Base-by-base conservation (phyloP, 2,888 invertebrate species). In the Pollenia angustigena region DNA sequence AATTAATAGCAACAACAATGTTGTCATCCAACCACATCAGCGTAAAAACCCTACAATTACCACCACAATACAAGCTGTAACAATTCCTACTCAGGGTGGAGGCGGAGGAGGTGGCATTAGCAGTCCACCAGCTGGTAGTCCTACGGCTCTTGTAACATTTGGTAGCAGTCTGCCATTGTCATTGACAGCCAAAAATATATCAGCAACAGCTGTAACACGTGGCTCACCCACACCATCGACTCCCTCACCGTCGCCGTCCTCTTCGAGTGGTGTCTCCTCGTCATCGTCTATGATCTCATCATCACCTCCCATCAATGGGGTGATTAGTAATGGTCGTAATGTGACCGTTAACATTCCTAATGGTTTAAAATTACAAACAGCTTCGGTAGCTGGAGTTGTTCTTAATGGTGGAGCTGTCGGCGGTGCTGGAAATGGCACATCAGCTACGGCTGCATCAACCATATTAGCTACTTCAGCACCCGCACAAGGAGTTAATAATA, bases 161-260 rank as follows among this genome's bases (percentile, higher is more conserved):
- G 87, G 83, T 66, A 84, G 88, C 76, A 88, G 84, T 76, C 88
- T 90, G 88, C 91, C 91, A 71, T 88, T 91, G 44, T 90, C 91
- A 7, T 87, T 91, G 88, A 91, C 91, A 60, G 90, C 91, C 72
- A 91, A 91, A 87, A 90, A 90, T 82, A 90, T 90, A 75, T 90
- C 91, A 81, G 91, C 90, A 11, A 90, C 89, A 64, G 90, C 91
- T 69, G 88, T 91, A 46, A 92, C 91, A 48, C 91, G 92, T 75
- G 91, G 91, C 62, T 93, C 93, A 40, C 93, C 93, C 44, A 92
- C 93, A 72, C 93, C 93, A 76, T 93, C 93, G 85, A 92, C 92
- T 32, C 93, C 93, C n/a, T 93, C 93, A 64, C 92, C 93, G 71
- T 93, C 93, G 85, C 92, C 93, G 79, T 92, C 92, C 88, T 92